Conservation (phyloP, 2,888 invertebrate genomes). For the Sarcophaga variegata region DNA sequence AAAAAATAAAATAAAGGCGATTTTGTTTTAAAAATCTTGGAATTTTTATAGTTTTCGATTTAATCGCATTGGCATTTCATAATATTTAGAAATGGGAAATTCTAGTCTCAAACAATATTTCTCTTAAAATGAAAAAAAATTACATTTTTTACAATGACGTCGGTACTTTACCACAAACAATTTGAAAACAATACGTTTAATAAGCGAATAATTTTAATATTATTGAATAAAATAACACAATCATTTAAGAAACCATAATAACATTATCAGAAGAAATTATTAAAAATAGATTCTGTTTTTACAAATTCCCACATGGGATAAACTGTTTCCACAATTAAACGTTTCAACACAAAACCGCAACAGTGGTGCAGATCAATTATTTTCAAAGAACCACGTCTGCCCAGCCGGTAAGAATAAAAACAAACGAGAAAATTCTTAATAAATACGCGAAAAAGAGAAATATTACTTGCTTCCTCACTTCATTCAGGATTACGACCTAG, state of each 20-base stretch:
- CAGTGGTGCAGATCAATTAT: too few species aligned
- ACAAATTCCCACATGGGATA: background rate
- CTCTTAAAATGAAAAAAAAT: slow-evolving; percentile 5
- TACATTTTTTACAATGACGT: slow-evolving; percentile 30
- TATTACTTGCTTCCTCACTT: too few species aligned
- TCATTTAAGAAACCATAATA: background rate
- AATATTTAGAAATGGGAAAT: slow-evolving; percentile 50
- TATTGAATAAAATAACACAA: background rate
- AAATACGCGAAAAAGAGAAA: too few species aligned
- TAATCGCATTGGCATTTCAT: slow-evolving; percentile 44
- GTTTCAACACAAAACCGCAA: too few species aligned
- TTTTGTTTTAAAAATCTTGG: slow-evolving; percentile 25
- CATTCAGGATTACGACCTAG: too few species aligned
- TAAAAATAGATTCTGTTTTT: slow-evolving; percentile 11
- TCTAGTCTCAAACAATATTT: slow-evolving; percentile 43
- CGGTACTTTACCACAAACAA: slow-evolving; percentile 46
- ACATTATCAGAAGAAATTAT: background rate
- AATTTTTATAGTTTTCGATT: slow-evolving; percentile 33
- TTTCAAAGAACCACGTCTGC: too few species aligned
- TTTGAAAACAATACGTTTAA: background rate
- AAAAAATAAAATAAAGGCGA: background rate
- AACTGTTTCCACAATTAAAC: too few species aligned
- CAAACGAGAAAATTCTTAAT: too few species aligned
- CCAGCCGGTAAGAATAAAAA: too few species aligned
- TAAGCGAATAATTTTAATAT: background rate